Evolutionary conservation across 2,113 vertebrate species (phyloP).

Genomic region (Tachuris rubrigastra): DNA sequence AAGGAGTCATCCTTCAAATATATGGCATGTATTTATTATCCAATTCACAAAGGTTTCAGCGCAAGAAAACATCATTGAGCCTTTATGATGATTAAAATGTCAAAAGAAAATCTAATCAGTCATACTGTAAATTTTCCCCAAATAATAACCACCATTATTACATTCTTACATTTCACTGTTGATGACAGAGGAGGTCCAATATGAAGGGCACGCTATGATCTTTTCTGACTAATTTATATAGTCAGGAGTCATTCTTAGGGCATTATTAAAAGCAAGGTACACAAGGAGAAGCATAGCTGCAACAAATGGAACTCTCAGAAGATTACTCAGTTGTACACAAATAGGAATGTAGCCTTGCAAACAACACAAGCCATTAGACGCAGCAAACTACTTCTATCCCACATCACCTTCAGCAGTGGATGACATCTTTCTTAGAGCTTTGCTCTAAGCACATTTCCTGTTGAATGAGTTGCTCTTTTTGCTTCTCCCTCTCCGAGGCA

Average conservation of each 20-base stretch:
- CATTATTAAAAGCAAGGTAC: neutral
- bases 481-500: neutral
- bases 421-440: neutral
- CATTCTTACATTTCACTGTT: neutral
- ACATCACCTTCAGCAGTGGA: neutral
- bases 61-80: conserved; percentile 24
- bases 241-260: neutral
- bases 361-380: neutral
- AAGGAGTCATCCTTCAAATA: conserved; percentile 19
- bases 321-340: neutral
- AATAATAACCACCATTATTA: neutral
- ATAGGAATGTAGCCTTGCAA: neutral
- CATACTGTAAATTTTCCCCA: neutral
- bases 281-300: neutral
- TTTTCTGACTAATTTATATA: neutral
- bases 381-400: neutral
- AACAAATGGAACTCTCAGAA: neutral
- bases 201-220: neutral
- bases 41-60: conserved; percentile 27
- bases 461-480: neutral
- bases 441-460: neutral
- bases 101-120: conserved; percentile 33
- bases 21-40: conserved; percentile 33
- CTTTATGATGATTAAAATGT: conserved; percentile 46
- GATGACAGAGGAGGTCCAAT: neutral